These are phyloP conservation scores for Regulus satrapa DNA, from an alignment of 2,113 vertebrate species.

Conservation along the genomic window DNA sequence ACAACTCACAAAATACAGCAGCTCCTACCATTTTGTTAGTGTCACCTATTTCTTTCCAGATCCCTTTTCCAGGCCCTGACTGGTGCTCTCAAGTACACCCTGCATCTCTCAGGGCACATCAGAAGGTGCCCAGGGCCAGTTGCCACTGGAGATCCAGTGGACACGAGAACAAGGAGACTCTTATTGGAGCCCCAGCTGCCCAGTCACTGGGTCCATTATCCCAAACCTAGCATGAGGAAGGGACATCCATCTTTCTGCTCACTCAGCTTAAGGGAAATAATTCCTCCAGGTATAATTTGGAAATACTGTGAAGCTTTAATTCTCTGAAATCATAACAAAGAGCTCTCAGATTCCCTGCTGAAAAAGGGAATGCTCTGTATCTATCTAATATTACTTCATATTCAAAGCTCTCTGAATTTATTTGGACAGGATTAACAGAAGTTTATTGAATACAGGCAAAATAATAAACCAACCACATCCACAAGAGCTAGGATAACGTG, in stretches of 20 bases:
- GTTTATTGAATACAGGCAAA: neutral
- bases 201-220: slow-evolving; percentile 18
- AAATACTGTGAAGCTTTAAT: slow-evolving; percentile 11
- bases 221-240: neutral
- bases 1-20: slow-evolving; percentile 23
- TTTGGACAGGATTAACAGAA: neutral
- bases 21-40: slow-evolving; percentile 20
- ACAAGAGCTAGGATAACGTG: neutral
- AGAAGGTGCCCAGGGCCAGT: neutral
- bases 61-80: neutral
- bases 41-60: neutral
- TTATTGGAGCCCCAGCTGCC: neutral
- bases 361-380: neutral
- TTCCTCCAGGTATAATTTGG: neutral
- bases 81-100: neutral
- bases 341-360: neutral
- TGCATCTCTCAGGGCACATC: neutral
- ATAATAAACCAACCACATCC: neutral
- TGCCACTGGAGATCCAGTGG: accelerated
- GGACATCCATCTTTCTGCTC: slow-evolving; percentile 33
- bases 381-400: neutral
- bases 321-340: slow-evolving; percentile 1
- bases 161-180: neutral
- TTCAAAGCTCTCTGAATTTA: neutral
- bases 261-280: neutral